Evolutionary conservation across 2,113 vertebrate species (phyloP), one percentile per base, ranked within the genome.

Genomic region (Callorhinus ursinus): DNA sequence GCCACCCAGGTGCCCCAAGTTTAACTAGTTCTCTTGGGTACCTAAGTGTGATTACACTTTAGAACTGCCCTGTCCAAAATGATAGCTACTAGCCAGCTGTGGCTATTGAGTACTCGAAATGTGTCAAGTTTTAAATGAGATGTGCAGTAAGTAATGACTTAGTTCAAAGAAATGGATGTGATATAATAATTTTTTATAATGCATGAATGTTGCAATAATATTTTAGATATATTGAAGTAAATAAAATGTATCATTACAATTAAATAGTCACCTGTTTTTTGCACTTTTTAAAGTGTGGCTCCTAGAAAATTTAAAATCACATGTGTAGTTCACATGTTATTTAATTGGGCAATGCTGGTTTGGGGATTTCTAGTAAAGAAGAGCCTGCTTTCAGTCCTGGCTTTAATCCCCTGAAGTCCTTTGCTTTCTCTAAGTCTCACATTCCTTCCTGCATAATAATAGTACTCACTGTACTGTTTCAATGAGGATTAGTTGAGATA

Each of bases 401-500:
- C 49, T 81, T 49, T 61, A 42, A 90, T 33, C 10, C 42, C 49
- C 0, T 18, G 22, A 95, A 31, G 15, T 76, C 28, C 71, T 36
- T 87, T 74, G 82, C 93, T 93, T 87, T 93, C 33, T 82, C 21
- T 69, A 90, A 82, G 16, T 65, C 42, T 87, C 79, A 87, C 18
- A 65, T 88, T 71, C 18, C 21, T 59, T 93, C 88, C 94, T 76
- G 16, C 22, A 83, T 84, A 88, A 57, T 12, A 81, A 55, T 81
- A 81, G 13, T 79, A 92, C 1, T 77, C 12, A 57, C 9, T 4
- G n/a, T 51, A 89, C 0, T 69, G 21, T 69, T 92, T 93, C 65
- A 74, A 84, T 92, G 63, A 93, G 49, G 18, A 84, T 87, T 74
- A 76, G 87, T 49, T 90, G 36, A 97, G 67, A 88, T 82, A 39